Evolutionary conservation across 2,797 vertebrate genomes (phyloP).

Genomic region (Galagoides demidoff): DNA sequence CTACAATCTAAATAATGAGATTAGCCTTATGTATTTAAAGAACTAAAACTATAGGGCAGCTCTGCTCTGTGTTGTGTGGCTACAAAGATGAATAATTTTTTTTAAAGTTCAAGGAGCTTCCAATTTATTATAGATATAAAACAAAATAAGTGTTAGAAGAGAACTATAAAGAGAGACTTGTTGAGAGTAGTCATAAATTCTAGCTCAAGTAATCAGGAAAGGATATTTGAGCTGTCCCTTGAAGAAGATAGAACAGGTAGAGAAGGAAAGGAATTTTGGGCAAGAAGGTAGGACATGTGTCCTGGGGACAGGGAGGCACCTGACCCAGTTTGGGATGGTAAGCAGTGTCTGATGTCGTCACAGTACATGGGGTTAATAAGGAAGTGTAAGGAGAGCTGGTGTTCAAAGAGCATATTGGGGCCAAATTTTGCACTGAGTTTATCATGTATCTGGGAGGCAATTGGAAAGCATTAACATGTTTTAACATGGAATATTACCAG

Average conservation of each 20-base stretch:
- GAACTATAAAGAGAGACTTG: background rate
- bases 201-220: background rate
- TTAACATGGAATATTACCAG: background rate
- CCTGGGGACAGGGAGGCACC: background rate
- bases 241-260: background rate
- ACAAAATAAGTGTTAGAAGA: background rate
- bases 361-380: background rate
- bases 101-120: background rate
- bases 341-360: background rate
- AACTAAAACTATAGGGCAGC: background rate
- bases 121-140: background rate
- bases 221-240: background rate
- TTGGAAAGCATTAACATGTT: background rate
- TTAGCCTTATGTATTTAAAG: background rate
- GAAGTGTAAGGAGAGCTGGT: background rate
- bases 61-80: background rate
- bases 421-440: background rate
- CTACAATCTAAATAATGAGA: background rate
- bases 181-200: background rate
- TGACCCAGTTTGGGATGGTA: background rate
- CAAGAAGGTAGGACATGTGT: background rate
- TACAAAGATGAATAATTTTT: background rate
- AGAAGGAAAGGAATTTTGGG: background rate
- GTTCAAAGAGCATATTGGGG: background rate
- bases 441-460: background rate